Percentiles rank a stretch among this genome's conserved stretches.
Evolutionary conservation across 2,888 invertebrate genomes (phyloP).

Genomic region (Temnothorax rugatulus): DNA sequence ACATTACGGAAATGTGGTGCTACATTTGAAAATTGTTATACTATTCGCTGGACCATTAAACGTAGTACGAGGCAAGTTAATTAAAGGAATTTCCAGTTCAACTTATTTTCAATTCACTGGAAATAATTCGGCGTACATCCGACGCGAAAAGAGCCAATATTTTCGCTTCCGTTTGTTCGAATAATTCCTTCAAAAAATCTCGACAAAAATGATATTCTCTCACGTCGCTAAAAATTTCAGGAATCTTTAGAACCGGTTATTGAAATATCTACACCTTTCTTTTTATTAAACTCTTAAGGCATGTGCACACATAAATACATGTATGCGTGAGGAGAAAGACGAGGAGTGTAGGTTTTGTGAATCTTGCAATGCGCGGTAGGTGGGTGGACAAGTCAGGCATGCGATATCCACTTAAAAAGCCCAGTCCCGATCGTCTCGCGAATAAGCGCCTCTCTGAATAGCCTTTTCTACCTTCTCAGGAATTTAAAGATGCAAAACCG

Average conservation of each 20-base stretch:
- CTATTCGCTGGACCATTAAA: slow-evolving; percentile 40
- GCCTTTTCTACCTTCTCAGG: slow-evolving; percentile 30
- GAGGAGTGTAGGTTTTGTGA: slow-evolving; percentile 8
- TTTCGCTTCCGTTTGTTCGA: not conserved
- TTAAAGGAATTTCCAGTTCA: slow-evolving; percentile 21
- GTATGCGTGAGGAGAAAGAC: not conserved
- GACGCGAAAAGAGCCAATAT: slow-evolving; percentile 6
- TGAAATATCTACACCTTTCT: slow-evolving; percentile 4
- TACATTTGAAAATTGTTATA: slow-evolving; percentile 45
- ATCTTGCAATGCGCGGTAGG: slow-evolving; percentile 21
- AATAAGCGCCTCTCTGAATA: slow-evolving; percentile 23
- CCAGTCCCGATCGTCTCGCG: slow-evolving; percentile 13
- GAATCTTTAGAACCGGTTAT: not conserved
- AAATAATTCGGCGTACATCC: not conserved
- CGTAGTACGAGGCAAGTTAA: slow-evolving; percentile 26
- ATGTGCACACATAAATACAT: not conserved
- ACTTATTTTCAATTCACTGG: slow-evolving; percentile 13
- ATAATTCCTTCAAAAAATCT: not conserved
- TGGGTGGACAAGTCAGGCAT: slow-evolving; percentile 19
- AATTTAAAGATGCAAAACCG: slow-evolving; percentile 48
- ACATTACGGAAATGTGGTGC: slow-evolving; percentile 48
- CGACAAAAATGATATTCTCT: slow-evolving; percentile 20
- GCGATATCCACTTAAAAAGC: slow-evolving; percentile 19
- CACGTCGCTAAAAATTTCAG: slow-evolving; percentile 12
- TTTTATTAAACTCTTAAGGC: slow-evolving; percentile 13